A percentile compares a stretch with the other conserved stretches of the same genome.
These are phyloP conservation scores for Luehdorfia chinensis DNA, from an alignment of 1,140 invertebrate species.

Conservation along the genomic window DNA sequence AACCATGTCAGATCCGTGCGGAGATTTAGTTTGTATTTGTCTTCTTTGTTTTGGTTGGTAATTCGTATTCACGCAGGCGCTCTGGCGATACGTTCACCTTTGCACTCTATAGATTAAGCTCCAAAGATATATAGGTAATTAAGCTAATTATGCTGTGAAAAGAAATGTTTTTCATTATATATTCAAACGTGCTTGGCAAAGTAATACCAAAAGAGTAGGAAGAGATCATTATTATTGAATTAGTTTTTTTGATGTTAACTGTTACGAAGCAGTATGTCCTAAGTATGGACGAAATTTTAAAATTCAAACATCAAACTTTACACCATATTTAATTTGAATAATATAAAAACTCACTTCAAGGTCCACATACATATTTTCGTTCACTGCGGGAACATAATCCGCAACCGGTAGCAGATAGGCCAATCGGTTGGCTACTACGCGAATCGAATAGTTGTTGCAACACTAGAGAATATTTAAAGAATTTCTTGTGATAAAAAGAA, in stretches of 20 bases:
- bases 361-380: too few relatives aligned
- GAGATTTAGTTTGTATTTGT: conserved; percentile 17
- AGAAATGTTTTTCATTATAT: not conserved
- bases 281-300: too few relatives aligned
- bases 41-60: conserved; percentile 13
- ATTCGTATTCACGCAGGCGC: conserved; percentile 15
- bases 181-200: not conserved
- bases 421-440: too few relatives aligned
- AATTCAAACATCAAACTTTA: too few relatives aligned
- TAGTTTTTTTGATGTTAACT: conserved; percentile 26
- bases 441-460: too few relatives aligned
- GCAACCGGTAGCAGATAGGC: too few relatives aligned
- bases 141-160: conserved; percentile 1
- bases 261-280: too few relatives aligned
- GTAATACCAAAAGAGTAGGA: not conserved
- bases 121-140: conserved; percentile 9
- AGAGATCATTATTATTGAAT: conserved; percentile 29
- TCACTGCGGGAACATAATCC: too few relatives aligned
- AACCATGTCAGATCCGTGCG: conserved; percentile 8
- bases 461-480: too few relatives aligned
- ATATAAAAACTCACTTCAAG: too few relatives aligned
- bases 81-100: conserved; percentile 13
- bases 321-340: too few relatives aligned
- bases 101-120: conserved; percentile 4
- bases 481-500: too few relatives aligned